Evolutionary conservation across 2,888 invertebrate species (phyloP).

Genomic region (Zygogramma bicolorata): DNA sequence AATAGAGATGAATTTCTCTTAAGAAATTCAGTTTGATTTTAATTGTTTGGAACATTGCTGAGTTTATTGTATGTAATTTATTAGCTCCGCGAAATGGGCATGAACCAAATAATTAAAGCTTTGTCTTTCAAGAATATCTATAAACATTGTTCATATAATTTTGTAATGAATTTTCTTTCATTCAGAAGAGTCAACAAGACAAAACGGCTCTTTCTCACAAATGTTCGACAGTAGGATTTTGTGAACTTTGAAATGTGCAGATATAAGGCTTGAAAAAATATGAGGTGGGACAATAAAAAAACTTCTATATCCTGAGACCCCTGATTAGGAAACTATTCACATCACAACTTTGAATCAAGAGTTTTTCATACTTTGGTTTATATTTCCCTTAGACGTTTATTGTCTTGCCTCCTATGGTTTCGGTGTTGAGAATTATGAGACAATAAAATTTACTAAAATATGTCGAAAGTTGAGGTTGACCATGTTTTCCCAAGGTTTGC

Average conservation of each 20-base stretch:
- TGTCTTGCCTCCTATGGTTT: conserved; percentile 9
- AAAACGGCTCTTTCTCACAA: conserved; percentile 41
- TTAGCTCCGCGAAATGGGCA: conserved; percentile 37
- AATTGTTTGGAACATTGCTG: not conserved
- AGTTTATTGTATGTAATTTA: conserved; percentile 7
- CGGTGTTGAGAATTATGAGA: not conserved
- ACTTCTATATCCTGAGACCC: not conserved
- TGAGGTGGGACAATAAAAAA: conserved; percentile 19
- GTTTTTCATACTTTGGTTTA: not conserved
- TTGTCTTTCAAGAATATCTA: not conserved
- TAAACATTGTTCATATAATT: not conserved
- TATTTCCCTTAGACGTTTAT: conserved; percentile 4
- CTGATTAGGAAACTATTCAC: not conserved
- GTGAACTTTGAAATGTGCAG: conserved; percentile 10
- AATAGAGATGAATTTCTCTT: no score
- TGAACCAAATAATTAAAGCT: conserved; percentile 42
- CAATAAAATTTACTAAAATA: not conserved
- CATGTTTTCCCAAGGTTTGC: not conserved
- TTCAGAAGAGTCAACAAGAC: not conserved
- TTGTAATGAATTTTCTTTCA: not conserved
- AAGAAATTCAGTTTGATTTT: not conserved
- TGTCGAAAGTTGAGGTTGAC: not conserved
- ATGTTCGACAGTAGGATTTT: conserved; percentile 20
- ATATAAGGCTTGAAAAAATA: conserved; percentile 8
- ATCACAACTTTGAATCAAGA: not conserved